Evolutionary conservation across 2,888 invertebrate genomes (phyloP), one percentile per base, ranked within the genome.

Genomic region (Thera britannica): DNA sequence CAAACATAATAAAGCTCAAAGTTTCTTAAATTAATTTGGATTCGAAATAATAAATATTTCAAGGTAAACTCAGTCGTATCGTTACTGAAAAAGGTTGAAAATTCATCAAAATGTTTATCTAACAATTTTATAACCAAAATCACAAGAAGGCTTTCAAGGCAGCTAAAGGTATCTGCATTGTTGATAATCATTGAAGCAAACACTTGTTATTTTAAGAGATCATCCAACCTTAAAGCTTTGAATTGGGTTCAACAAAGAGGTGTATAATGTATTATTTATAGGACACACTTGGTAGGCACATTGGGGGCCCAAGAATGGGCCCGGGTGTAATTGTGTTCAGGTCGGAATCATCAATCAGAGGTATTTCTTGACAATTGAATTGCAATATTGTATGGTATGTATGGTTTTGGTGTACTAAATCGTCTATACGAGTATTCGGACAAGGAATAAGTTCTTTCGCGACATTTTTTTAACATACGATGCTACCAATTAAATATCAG

Each of bases 171-270:
- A 86, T 86, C 81, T 79, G 87, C 84, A 92, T 94, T 94, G 93
- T 94, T 85, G 90, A 87, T 93, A 94, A 94, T 93, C 94, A 92
- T 88, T 93, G 92, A 93, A 94, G 94, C 94, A 94, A 93, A 93
- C 94, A 94, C 94, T 94, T 93, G 94, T 93, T 94, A 94, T 94
- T 94, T 93, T 93, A 92, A 93, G 93, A 92, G 94, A 93, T 94
- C 94, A 93, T 93, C 93, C 92, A 92, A 85, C 92, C 90, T 90
- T 90, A 90, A 90, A 87, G 92, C 85, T 87, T 87, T 82, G 80
- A 88, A 88, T 90, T 90, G 86, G 87, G 84, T 80, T 83, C 79
- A 87, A 92, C 91, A 92, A 92, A 84, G 84, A 88, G 83, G 87
- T 89, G 89, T 89, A 90, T 92, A 92, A 92, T 90, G 92, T 90